Evolutionary conservation across 2,797 vertebrate species (phyloP).

Genomic region (Neostethus bicornis): DNA sequence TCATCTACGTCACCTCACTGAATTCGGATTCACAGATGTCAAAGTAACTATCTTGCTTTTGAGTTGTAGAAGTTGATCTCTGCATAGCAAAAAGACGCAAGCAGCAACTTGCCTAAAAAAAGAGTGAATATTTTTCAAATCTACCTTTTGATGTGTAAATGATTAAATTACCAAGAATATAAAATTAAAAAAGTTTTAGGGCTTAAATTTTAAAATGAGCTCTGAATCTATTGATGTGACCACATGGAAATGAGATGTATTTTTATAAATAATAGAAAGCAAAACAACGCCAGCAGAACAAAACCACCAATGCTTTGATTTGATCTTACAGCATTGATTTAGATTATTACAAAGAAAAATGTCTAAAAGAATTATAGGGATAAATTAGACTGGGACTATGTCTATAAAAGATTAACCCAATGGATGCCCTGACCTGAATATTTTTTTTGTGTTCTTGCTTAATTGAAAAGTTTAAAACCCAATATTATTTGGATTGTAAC

Average conservation of each 20-base stretch:
- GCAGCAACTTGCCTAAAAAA: constrained; percentile 34
- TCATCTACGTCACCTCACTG: constrained; percentile 10
- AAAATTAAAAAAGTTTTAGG: no score
- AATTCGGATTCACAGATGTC: constrained; percentile 12
- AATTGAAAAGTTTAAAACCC: no score
- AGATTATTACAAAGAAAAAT: no score
- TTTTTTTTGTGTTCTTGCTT: no score
- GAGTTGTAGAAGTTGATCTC: constrained; percentile 14
- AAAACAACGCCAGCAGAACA: not conserved
- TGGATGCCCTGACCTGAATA: no score
- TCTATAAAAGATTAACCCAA: no score
- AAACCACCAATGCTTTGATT: not conserved
- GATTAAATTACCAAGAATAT: not conserved
- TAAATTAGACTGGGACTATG: no score
- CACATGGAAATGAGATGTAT: not conserved
- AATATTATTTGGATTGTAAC: no score
- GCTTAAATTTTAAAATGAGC: not conserved
- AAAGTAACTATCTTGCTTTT: constrained; percentile 11
- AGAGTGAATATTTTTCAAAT: constrained; percentile 9
- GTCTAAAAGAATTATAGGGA: no score
- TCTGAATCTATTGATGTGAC: not conserved
- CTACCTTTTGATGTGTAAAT: not conserved
- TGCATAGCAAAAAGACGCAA: constrained; percentile 13
- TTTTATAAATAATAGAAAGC: not conserved
- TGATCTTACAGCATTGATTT: no score